Percentiles rank a stretch among this genome's conserved stretches.
These are phyloP conservation scores for Mesorhabditis spiculigera DNA, from an alignment of 2,888 invertebrate species.

Conservation along the genomic window DNA sequence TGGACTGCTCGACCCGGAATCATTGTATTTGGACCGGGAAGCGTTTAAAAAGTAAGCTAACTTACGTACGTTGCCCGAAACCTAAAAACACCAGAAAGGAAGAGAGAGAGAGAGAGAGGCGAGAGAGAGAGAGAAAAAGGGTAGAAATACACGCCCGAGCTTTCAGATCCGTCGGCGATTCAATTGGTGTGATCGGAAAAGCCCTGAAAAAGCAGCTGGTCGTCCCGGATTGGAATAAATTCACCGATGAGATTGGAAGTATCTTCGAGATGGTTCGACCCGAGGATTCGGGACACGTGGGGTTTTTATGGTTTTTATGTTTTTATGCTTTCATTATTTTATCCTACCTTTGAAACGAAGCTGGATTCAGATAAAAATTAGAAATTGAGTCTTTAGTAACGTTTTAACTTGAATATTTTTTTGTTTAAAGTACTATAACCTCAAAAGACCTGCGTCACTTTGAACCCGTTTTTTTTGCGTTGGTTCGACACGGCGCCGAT, in stretches of 20 bases:
- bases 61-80: background rate
- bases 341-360: background rate
- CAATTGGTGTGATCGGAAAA: slow-evolving; percentile 53
- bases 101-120: background rate
- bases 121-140: background rate
- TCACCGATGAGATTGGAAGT: slow-evolving; percentile 84
- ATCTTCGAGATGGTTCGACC: slow-evolving; percentile 66
- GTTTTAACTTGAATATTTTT: too few relatives aligned
- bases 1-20: slow-evolving; percentile 30
- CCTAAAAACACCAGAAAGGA: background rate
- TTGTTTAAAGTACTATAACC: too few relatives aligned
- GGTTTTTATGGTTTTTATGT: background rate
- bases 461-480: too few relatives aligned
- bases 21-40: slow-evolving; percentile 37
- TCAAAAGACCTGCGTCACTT: too few relatives aligned
- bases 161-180: slow-evolving; percentile 49
- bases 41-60: slow-evolving; percentile 31
- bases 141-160: background rate
- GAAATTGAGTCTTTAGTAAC: background rate
- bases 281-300: slow-evolving; percentile 16
- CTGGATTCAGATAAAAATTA: background rate
- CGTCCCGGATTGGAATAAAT: slow-evolving; percentile 86
- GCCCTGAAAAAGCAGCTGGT: slow-evolving; percentile 77
- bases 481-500: too few relatives aligned
- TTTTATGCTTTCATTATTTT: background rate